Percentiles rank a stretch among this genome's conserved stretches.
These are phyloP conservation scores for Strigamia crassipes DNA, from an alignment of 2,888 invertebrate species.

Conservation along the genomic window DNA sequence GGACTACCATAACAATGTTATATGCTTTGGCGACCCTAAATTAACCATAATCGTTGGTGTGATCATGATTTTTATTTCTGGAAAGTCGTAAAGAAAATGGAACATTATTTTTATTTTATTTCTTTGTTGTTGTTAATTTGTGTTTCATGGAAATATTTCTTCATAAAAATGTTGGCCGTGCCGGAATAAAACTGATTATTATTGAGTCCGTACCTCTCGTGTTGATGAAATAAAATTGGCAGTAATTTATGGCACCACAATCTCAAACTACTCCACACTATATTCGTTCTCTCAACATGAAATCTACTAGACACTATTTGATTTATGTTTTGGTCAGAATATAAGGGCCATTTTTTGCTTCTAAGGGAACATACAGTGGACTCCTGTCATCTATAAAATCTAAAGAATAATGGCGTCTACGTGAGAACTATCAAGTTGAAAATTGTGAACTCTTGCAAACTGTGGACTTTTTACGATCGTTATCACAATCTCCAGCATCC, in stretches of 20 bases:
- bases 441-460: constrained; percentile 21
- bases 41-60: not conserved
- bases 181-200: not conserved
- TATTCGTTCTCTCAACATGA: constrained; percentile 16
- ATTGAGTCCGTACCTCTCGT: not conserved
- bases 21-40: not conserved
- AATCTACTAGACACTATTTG: constrained; percentile 16
- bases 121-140: no score
- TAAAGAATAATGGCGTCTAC: constrained; percentile 10
- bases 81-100: no score
- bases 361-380: constrained; percentile 12
- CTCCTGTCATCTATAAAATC: constrained; percentile 16
- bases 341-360: not conserved
- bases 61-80: not conserved
- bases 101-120: no score
- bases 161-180: not conserved
- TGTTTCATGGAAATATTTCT: no score
- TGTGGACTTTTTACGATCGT: constrained; percentile 16
- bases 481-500: not conserved
- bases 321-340: constrained; percentile 21
- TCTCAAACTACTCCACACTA: constrained; percentile 11
- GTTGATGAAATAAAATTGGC: not conserved
- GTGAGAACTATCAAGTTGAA: constrained; percentile 21
- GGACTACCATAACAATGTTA: not conserved
- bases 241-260: constrained; percentile 12